Evolutionary conservation across 2,888 invertebrate species (phyloP).

Genomic region (Metopia argyrocephala): DNA sequence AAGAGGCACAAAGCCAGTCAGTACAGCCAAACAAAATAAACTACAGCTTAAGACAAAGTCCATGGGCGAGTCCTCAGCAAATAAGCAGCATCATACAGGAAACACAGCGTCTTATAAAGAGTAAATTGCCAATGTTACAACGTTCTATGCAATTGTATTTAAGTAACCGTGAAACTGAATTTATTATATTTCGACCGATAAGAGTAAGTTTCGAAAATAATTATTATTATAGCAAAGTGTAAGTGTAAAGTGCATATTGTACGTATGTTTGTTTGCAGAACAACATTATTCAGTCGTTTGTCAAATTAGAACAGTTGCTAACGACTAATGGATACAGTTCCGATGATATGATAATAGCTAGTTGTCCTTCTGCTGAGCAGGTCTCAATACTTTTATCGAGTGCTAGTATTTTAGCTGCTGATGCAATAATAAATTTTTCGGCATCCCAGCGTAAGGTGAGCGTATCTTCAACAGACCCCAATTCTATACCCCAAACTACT

Average conservation of each 20-base stretch:
- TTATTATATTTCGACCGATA: constrained; percentile 96
- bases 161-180: constrained; percentile 97
- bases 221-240: background rate
- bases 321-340: constrained; percentile 86
- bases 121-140: constrained; percentile 88
- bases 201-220: constrained; percentile 81
- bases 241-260: background rate
- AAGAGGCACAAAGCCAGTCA: constrained; percentile 55
- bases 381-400: constrained; percentile 92
- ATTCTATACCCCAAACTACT: constrained; percentile 46
- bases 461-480: constrained; percentile 69
- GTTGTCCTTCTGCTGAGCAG: constrained; percentile 95
- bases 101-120: constrained; percentile 88
- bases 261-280: constrained; percentile 81
- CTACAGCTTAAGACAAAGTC: constrained; percentile 79
- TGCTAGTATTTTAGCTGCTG: constrained; percentile 83
- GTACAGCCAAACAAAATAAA: constrained; percentile 68
- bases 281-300: constrained; percentile 92
- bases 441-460: constrained; percentile 73
- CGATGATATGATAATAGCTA: constrained; percentile 91
- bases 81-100: constrained; percentile 87
- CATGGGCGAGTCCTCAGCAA: constrained; percentile 85
- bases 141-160: constrained; percentile 96
- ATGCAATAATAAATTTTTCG: constrained; percentile 73
- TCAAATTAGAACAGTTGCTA: constrained; percentile 89